A percentile compares a stretch with the other conserved stretches of the same genome.
Evolutionary conservation across 2,888 invertebrate genomes (phyloP).

Genomic region (Caenorhabditis auriculariae): DNA sequence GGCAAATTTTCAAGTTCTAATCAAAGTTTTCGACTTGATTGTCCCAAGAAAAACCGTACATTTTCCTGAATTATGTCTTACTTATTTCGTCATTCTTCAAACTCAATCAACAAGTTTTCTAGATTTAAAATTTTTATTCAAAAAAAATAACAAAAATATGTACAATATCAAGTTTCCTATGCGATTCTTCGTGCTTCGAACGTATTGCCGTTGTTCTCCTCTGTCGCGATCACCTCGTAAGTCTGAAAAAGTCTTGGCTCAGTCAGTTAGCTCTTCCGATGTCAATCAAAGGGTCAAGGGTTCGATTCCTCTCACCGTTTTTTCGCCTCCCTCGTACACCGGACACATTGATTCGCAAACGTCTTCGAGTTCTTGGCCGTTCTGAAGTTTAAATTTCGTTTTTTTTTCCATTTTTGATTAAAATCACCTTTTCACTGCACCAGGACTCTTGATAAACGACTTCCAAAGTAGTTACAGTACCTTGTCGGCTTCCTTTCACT

Average conservation of each 20-base stretch:
- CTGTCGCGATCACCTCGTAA: slow-evolving; percentile 22
- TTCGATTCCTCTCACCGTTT: slow-evolving; percentile 22
- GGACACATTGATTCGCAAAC: slow-evolving; percentile 46
- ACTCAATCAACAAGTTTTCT: too few relatives aligned
- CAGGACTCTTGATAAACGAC: slow-evolving; percentile 38
- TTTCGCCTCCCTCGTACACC: slow-evolving; percentile 34
- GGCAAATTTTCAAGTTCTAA: too few relatives aligned
- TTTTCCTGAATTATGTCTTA: too few relatives aligned
- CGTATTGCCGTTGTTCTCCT: slow-evolving; percentile 17
- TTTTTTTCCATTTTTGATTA: not conserved
- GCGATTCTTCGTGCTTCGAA: slow-evolving; percentile 16
- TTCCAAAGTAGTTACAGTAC: slow-evolving; percentile 23
- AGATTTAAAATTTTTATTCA: not conserved
- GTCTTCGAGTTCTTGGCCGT: slow-evolving; percentile 43
- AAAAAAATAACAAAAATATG: not conserved
- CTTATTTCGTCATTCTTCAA: too few relatives aligned
- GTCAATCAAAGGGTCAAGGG: not conserved
- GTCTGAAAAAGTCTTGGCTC: slow-evolving; percentile 24
- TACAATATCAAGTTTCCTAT: too few relatives aligned
- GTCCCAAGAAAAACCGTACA: too few relatives aligned
- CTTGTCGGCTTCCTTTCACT: not conserved
- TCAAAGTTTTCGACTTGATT: too few relatives aligned
- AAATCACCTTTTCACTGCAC: slow-evolving; percentile 20
- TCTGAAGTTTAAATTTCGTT: slow-evolving; percentile 2
- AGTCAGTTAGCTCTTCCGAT: too few relatives aligned